phyloP scores from a whole-genome alignment of 1,140 invertebrate genomes.

The Drosophila arawakana region DNA sequence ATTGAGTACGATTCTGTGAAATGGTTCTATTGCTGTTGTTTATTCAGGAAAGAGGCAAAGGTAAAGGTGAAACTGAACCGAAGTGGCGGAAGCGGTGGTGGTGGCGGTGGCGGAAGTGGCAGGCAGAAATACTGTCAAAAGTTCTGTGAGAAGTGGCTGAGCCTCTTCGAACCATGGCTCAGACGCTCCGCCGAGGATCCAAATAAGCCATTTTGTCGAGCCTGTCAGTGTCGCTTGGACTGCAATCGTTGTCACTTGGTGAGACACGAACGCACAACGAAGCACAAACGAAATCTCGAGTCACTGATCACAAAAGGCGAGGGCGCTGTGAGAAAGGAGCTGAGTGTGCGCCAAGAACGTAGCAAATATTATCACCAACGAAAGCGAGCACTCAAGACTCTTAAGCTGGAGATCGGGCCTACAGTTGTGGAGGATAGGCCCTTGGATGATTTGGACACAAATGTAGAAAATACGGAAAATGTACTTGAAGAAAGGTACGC shows the following conservation, averaged over 20 bases:
- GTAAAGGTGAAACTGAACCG: conserved; percentile 50
- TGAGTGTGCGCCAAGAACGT: conserved; percentile 71
- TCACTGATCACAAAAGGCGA: conserved; percentile 69
- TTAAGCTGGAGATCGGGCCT: conserved; percentile 12
- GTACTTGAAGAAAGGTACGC: conserved; percentile 27
- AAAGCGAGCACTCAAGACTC: conserved; percentile 36
- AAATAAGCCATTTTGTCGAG: conserved; percentile 77
- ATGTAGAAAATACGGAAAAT: neutral
- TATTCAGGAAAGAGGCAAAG: conserved; percentile 67
- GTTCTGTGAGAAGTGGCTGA: conserved; percentile 80
- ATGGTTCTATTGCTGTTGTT: neutral
- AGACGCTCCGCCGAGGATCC: conserved; percentile 65
- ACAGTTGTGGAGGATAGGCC: neutral
- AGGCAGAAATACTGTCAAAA: conserved; percentile 75
- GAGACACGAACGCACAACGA: conserved; percentile 73
- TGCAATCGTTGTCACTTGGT: conserved; percentile 80
- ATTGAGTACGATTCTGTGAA: neutral
- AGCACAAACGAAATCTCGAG: conserved; percentile 75
- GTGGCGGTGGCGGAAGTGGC: conserved; percentile 18
- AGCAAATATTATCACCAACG: conserved; percentile 78
- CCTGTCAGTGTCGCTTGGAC: conserved; percentile 73
- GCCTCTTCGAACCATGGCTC: conserved; percentile 76
- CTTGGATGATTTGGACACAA: neutral
- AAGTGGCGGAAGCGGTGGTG: conserved; percentile 10
- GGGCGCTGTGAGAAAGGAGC: conserved; percentile 59